phyloP scores from a whole-genome alignment of 2,797 vertebrate genomes.

The Labroides dimidiatus region DNA sequence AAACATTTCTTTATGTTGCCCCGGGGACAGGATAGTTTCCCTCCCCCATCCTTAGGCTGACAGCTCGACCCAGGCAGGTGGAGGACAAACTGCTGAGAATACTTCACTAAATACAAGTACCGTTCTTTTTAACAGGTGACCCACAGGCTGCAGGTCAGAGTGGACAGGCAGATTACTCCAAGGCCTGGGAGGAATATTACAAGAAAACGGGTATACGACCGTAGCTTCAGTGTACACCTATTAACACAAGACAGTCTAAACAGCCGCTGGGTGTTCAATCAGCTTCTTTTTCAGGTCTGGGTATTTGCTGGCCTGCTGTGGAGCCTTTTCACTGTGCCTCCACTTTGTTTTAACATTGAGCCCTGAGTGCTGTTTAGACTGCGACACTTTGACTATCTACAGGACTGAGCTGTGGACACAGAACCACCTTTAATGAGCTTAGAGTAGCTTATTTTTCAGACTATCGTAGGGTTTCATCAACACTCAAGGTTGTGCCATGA shows the following conservation, averaged over 20 bases:
- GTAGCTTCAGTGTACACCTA: constrained; percentile 82
- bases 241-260: constrained; percentile 79
- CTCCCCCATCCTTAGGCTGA: constrained; percentile 64
- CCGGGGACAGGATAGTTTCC: constrained; percentile 68
- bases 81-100: constrained; percentile 75
- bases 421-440: constrained; percentile 57
- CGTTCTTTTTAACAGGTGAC: constrained; percentile 92
- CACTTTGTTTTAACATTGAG: constrained; percentile 60
- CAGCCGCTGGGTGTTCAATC: constrained; percentile 66
- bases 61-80: constrained; percentile 71
- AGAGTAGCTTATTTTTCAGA: constrained; percentile 51
- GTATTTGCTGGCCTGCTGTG: constrained; percentile 58
- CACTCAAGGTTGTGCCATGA: constrained; percentile 50
- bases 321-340: constrained; percentile 50
- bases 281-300: constrained; percentile 69
- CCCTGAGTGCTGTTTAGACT: constrained; percentile 81
- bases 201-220: constrained; percentile 97
- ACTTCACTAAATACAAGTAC: constrained; percentile 86
- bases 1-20: constrained; percentile 12
- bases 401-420: constrained; percentile 71
- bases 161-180: constrained; percentile 99
- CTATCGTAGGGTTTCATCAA: constrained; percentile 42
- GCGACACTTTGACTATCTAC: constrained; percentile 64
- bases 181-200: constrained; percentile 99
- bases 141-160: constrained; percentile 96